Base-by-base conservation (phyloP, 2,888 invertebrate species). In the Meteorus colon region DNA sequence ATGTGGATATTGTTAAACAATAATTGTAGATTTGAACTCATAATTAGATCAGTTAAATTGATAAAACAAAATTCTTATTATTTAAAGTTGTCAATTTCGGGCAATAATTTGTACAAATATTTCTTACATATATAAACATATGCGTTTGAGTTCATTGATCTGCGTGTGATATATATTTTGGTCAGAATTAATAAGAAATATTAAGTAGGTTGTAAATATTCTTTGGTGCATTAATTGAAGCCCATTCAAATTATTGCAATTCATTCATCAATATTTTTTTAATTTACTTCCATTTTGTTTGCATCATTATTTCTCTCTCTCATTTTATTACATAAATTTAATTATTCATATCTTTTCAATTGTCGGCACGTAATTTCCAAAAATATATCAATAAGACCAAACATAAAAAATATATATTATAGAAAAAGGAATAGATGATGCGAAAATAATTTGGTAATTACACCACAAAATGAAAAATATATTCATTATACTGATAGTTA, bases 1-100 rank as follows among this genome's bases (percentile, higher is more conserved):
- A 27, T 59, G 60, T 60, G 19, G 41, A 59, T 60, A 70, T 70
- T 70, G 60, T 66, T 73, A 14, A 55, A 65, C 37, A 55, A 66
- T 55, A 73, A n/a, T 14, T 55, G 51, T 55, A 31, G 24, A 68
- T 51, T 74, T 63, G 29, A 27, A 59, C 16, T 48, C 8, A 29
- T 4, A 59, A 34, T 29, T 60, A 37, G 19, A 63, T 24, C 60
- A 34, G 34, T 27, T 41, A 10, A 45, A 24, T 16, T 71, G 5
- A 51, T 29, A 41, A 59, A 41, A 34, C 1, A 65, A 70, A 55
- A 55, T 65, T 55, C 14, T 24, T 24, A 41, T 71, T 59, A 19
- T 60, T 70, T 34, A 19, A 2, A n/a, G 60, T 59, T 6, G 34
- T 71, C 12, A 10, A 41, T 41, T 41, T 12, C 8, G 12, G 8